Conservation (phyloP, 2,113 vertebrate genomes). For the Oryzias curvinotus region DNA sequence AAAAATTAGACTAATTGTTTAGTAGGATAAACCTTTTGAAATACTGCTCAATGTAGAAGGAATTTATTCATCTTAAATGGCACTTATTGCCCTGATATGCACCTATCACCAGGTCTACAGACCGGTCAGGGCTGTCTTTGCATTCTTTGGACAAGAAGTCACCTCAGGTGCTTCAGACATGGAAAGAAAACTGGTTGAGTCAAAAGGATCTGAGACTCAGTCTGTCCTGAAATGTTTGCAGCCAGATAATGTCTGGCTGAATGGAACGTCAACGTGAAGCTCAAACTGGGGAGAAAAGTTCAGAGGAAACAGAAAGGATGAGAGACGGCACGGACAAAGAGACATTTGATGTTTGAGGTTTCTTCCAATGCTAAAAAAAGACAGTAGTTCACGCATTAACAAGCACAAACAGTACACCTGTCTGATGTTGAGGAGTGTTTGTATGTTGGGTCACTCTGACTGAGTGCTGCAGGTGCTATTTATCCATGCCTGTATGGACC, state of each 20-base stretch:
- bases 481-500: constrained; percentile 39
- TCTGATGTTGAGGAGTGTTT: constrained; percentile 46
- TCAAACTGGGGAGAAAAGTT: background rate
- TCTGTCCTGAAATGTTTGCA: constrained; percentile 16
- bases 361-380: constrained; percentile 18
- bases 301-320: background rate
- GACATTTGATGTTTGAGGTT: constrained; percentile 20
- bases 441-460: constrained; percentile 31
- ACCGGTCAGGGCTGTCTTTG: no score
- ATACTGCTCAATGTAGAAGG: no score
- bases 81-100: no score
- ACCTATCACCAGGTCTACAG: no score
- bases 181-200: background rate
- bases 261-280: constrained; percentile 18
- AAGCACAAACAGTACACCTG: background rate
- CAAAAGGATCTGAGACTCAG: constrained; percentile 1
- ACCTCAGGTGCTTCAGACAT: background rate
- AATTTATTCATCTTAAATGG: no score
- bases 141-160: background rate
- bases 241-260: constrained; percentile 4
- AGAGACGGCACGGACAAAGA: constrained; percentile 19
- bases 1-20: no score
- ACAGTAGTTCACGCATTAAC: constrained; percentile 13
- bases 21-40: no score
- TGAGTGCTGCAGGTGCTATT: constrained; percentile 65